A percentile compares a stretch with the other conserved stretches of the same genome.
Conservation (phyloP, 2,113 vertebrate genomes). For the Phylloscopus trochiloides region DNA sequence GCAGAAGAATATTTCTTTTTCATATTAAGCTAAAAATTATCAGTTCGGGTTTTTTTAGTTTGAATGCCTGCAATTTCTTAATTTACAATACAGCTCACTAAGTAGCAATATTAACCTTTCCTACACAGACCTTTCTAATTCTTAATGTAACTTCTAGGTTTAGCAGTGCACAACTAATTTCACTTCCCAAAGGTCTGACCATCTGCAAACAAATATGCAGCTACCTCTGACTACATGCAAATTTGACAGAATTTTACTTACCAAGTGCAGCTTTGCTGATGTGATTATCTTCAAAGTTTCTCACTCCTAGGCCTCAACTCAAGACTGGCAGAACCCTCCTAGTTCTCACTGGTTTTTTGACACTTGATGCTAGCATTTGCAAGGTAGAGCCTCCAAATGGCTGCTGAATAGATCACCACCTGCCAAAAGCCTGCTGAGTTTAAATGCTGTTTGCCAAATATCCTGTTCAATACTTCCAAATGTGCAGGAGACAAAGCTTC, state of each 20-base stretch:
- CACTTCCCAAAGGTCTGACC: background rate
- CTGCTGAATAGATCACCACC: background rate
- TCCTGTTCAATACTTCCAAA: background rate
- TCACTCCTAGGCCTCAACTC: conserved; percentile 47
- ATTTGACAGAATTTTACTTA: conserved; percentile 48
- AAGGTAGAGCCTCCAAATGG: conserved; percentile 18
- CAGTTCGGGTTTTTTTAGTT: background rate
- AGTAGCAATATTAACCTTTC: background rate
- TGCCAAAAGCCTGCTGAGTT: conserved; percentile 18
- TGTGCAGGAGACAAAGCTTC: background rate
- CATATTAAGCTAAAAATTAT: background rate
- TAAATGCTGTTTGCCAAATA: conserved; percentile 45
- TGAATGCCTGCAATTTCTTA: background rate
- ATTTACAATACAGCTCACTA: background rate
- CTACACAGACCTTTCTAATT: background rate
- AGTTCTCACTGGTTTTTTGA: conserved; percentile 24
- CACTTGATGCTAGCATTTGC: conserved; percentile 42
- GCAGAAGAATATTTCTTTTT: background rate
- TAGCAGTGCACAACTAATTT: background rate
- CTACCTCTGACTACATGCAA: conserved; percentile 6
- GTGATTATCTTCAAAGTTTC: conserved; percentile 35
- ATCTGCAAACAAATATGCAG: background rate
- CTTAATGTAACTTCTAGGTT: background rate
- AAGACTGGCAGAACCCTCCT: conserved; percentile 11
- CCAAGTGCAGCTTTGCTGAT: background rate